A percentile compares a stretch with the other conserved stretches of the same genome.
Evolutionary conservation across 2,888 invertebrate species (phyloP).

Genomic region (Pseudanteris insignis): DNA sequence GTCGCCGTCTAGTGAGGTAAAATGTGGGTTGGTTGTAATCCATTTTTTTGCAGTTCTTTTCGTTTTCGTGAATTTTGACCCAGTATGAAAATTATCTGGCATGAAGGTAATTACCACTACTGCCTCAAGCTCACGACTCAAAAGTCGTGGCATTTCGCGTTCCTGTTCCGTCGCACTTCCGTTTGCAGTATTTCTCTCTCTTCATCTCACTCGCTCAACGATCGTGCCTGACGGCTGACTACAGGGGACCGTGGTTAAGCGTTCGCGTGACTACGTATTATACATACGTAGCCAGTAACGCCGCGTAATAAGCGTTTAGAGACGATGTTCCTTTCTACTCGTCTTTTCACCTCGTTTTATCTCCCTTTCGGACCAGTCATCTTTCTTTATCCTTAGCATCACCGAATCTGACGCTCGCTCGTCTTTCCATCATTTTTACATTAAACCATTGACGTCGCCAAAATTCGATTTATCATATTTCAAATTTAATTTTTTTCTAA

Average conservation of each 20-base stretch:
- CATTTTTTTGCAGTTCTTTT: too few relatives aligned
- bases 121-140: slow-evolving; percentile 47
- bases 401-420: slow-evolving; percentile 13
- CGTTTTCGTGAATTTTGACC: slow-evolving; percentile 18
- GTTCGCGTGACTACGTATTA: slow-evolving; percentile 60
- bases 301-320: slow-evolving; percentile 61
- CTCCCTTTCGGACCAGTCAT: slow-evolving; percentile 43
- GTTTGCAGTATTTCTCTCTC: not conserved
- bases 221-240: slow-evolving; percentile 47
- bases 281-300: slow-evolving; percentile 53
- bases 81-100: slow-evolving; percentile 42
- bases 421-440: slow-evolving; percentile 3
- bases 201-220: slow-evolving; percentile 39
- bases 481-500: too few relatives aligned
- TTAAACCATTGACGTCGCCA: too few relatives aligned
- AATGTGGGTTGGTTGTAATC: too few relatives aligned
- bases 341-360: slow-evolving; percentile 35
- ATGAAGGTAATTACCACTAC: slow-evolving; percentile 50
- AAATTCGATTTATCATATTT: too few relatives aligned
- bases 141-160: slow-evolving; percentile 21
- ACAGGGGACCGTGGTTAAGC: slow-evolving; percentile 41
- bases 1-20: too few relatives aligned
- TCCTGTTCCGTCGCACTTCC: slow-evolving; percentile 15
- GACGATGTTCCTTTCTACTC: slow-evolving; percentile 47
- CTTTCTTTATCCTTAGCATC: slow-evolving; percentile 38